Conservation (phyloP, 2,113 vertebrate species). For the Sander vitreus region DNA sequence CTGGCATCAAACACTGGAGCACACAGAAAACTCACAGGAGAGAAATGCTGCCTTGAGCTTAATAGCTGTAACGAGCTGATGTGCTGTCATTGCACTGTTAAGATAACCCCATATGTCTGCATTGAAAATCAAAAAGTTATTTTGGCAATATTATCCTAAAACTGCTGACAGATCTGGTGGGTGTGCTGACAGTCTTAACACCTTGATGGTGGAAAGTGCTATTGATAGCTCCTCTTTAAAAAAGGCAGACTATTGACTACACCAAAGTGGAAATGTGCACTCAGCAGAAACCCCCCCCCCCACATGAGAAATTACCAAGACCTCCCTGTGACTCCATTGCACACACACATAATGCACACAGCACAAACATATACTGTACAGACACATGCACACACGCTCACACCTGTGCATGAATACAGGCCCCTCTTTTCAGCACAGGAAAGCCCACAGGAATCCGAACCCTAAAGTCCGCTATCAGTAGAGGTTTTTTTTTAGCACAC, state of each 20-base stretch:
- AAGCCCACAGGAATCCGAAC: conserved; percentile 74
- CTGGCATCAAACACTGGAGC: conserved; percentile 39
- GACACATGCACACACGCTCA: not conserved
- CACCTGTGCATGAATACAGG: conserved; percentile 51
- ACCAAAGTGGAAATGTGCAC: conserved; percentile 72
- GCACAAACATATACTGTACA: not conserved
- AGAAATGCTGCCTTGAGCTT: conserved; percentile 49
- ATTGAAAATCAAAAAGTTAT: conserved; percentile 62
- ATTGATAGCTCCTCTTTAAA: conserved; percentile 76
- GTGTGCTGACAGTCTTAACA: conserved; percentile 73
- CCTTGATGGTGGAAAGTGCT: conserved; percentile 71
- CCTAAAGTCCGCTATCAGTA: conserved; percentile 26
- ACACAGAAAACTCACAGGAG: conserved; percentile 24
- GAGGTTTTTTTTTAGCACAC: conserved; percentile 73
- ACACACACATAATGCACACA: conserved; percentile 23
- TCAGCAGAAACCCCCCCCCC: conserved; percentile 76
- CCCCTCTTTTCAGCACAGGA: conserved; percentile 73
- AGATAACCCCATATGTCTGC: conserved; percentile 41
- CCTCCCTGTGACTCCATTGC: conserved; percentile 42
- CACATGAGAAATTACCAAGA: conserved; percentile 64
- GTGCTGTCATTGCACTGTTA: conserved; percentile 48
- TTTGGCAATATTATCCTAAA: conserved; percentile 65
- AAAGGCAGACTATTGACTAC: conserved; percentile 66
- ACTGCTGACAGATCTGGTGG: conserved; percentile 67
- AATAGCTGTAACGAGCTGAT: conserved; percentile 47